Base-by-base conservation (phyloP, 2,797 vertebrate species). In the Botia kubotai region DNA sequence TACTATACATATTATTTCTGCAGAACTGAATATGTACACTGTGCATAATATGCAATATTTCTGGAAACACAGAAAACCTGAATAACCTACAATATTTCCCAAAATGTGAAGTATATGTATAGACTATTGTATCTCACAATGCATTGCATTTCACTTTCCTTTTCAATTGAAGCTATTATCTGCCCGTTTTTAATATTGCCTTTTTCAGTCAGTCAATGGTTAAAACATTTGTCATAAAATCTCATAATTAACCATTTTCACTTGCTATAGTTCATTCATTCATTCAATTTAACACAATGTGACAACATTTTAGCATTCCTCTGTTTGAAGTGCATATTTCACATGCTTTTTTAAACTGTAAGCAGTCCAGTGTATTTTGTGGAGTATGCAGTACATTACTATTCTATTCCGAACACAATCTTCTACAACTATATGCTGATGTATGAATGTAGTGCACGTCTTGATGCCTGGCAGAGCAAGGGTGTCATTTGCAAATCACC, bases 391-490 rank as follows among this genome's bases (percentile, higher is more conserved):
- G 39, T 53, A 48, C n/a, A 19, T 43, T 63, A 62, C 55, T 48
- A 52, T 39, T 63, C 21, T 13, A 19, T 72, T 79, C 66, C 43
- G 0, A 53, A 75, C 52, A 52, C 46, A 79, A 29, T 58, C 58
- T 12, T 50, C 12, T 8, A 14, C 16, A 48, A 52, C 13, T 36
- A 26, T 21, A 16, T 39, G 36, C 36, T 39, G 6, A 39, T 39
- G 36, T 48, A 79, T 55, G 43, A 55, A 19, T 75, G 52, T 19
- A 72, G 72, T 52, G 77, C 46, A 67, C n/a, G 33, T 16, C n/a
- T 68, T 43, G 55, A 74, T 46, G 71, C 53, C 33, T 75, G 23
- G 12, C 70, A 72, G 71, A 36, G 43, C 43, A 11, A 72, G 19
- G 11, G 43, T 70, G 62, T 69, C 52, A 11, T 33, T 46, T 43